Evolutionary conservation across 2,113 vertebrate species (phyloP).

Genomic region (Arothron firmamentum): DNA sequence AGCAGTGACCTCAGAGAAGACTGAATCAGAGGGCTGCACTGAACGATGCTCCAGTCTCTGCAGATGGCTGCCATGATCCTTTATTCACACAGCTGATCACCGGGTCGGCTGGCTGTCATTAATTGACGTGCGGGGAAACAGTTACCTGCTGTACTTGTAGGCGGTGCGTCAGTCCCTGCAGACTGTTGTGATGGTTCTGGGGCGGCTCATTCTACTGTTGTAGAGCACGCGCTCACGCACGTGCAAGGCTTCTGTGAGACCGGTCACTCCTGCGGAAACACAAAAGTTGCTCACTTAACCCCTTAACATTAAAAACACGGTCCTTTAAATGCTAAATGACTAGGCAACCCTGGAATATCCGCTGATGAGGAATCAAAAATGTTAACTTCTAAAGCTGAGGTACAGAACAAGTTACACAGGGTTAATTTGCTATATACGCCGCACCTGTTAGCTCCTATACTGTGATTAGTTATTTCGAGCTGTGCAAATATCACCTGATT

Average conservation of each 20-base stretch:
- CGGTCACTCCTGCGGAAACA: constrained; percentile 58
- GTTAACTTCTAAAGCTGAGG: no score
- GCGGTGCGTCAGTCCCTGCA: constrained; percentile 59
- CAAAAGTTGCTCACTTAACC: not conserved
- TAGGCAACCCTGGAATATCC: no score
- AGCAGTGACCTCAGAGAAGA: constrained; percentile 29
- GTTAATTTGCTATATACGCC: not conserved
- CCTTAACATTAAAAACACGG: no score
- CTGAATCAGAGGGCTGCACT: constrained; percentile 9
- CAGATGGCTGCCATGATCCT: constrained; percentile 29
- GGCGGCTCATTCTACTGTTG: constrained; percentile 60
- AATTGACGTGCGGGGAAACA: no score
- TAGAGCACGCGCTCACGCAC: constrained; percentile 15
- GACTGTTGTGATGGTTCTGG: constrained; percentile 40
- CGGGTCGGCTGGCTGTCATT: constrained; percentile 24
- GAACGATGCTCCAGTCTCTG: constrained; percentile 26
- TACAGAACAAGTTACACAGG: not conserved
- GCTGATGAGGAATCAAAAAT: no score
- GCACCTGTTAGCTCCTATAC: not conserved
- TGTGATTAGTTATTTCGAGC: no score
- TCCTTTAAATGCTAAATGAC: no score
- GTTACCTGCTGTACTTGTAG: constrained; percentile 68
- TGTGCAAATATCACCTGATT: constrained; percentile 2
- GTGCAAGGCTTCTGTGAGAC: constrained; percentile 23
- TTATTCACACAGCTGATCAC: constrained; percentile 41